Conservation (phyloP, 2,888 invertebrate species). For the Harpagoxenus sublaevis region DNA sequence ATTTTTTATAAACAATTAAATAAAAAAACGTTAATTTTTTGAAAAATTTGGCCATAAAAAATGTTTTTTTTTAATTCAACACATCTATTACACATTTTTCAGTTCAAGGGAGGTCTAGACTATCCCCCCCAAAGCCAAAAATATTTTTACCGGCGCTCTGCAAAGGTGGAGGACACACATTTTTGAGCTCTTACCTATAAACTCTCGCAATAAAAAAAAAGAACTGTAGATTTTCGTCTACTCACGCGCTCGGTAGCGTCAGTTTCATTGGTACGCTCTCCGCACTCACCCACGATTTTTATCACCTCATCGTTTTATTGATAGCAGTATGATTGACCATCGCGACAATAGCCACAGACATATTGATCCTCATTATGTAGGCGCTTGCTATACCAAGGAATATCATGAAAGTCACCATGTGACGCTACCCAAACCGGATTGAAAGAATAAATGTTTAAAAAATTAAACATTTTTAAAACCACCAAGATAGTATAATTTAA, state of each 20-base stretch:
- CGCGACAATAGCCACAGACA: slow-evolving; percentile 96
- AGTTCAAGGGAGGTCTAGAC: no score
- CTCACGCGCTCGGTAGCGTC: slow-evolving; percentile 50
- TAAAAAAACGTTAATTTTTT: no score
- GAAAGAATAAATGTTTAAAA: slow-evolving; percentile 80
- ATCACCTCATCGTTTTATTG: slow-evolving; percentile 85
- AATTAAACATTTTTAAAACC: no score
- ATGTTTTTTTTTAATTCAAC: no score
- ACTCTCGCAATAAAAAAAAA: background rate
- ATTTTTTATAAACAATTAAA: no score
- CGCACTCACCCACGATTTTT: slow-evolving; percentile 85
- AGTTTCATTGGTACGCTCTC: background rate
- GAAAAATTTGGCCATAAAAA: no score
- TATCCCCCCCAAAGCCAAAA: no score
- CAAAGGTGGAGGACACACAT: background rate
- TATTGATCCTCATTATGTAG: slow-evolving; percentile 92
- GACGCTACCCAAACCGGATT: slow-evolving; percentile 92
- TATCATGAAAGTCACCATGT: no score
- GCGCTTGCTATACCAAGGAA: no score
- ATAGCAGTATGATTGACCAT: slow-evolving; percentile 94
- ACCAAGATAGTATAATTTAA: no score
- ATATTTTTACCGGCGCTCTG: slow-evolving; percentile 77
- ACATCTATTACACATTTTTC: no score
- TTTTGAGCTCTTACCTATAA: background rate
- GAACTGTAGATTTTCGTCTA: slow-evolving; percentile 1